Base-by-base conservation (phyloP, 2,888 invertebrate species). In the Netelia fuscicornis region DNA sequence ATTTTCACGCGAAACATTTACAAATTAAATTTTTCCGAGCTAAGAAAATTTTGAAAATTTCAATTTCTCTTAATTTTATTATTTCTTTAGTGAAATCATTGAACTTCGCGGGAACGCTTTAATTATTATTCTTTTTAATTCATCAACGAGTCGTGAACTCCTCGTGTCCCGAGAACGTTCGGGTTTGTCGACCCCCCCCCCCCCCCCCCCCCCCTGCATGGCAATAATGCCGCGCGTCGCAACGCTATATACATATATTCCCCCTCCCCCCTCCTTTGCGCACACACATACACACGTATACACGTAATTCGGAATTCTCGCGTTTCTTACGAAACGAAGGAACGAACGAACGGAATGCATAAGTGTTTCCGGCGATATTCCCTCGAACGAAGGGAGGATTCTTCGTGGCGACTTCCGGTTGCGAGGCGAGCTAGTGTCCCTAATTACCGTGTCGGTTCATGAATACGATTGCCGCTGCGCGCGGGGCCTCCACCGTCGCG, bases 381-480 rank as follows among this genome's bases (percentile, higher is more conserved):
- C 84, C 83, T 84, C 83, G 86, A 88, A 87, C 88, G 88, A 90
- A 90, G 91, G 92, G 92, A 93, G 92, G 93, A 92, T 93, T 92
- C 92, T 90, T 90, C 54, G 91, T 89, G 91, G 91, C 91, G 92
- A 93, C 93, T 93, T 93, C 93, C 93, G 93, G 91, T 91, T 92
- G 92, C 89, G 91, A 92, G 91, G 92, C 91, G 92, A 92, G 92
- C 92, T 92, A 93, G 93, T 93, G 93, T 93, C 93, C 93, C 92
- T 93, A 93, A 93, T 93, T 93, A 93, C 93, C 93, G 93, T 93
- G 93, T 93, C 93, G 93, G 93, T 93, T 93, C 93, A 93, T 93
- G 93, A 93, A 93, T 93, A 93, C 93, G 92, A 93, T 93, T 92
- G 93, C 93, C 87, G 89, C 88, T 83, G 85, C 84, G 65, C 56